A percentile compares a stretch with the other conserved stretches of the same genome.
These are phyloP conservation scores for Dicrurus megarhynchus DNA, from an alignment of 2,113 vertebrate species.

Conservation along the genomic window DNA sequence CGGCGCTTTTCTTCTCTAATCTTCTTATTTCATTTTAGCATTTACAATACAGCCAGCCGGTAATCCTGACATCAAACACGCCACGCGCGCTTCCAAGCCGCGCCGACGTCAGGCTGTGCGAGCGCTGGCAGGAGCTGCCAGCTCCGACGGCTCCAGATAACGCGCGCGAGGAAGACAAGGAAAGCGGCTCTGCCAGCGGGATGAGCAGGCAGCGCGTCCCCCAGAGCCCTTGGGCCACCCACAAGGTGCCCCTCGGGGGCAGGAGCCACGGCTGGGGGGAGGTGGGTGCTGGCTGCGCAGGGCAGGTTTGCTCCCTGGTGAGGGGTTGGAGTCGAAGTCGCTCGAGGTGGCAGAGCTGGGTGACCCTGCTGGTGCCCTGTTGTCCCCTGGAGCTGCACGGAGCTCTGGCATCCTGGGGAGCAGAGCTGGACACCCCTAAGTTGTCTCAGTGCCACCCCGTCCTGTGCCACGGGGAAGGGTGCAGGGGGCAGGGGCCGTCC, in stretches of 20 bases:
- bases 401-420: background rate
- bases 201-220: background rate
- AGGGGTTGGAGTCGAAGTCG: background rate
- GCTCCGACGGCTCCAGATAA: constrained; percentile 34
- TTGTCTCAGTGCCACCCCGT: background rate
- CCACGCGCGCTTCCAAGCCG: constrained; percentile 34
- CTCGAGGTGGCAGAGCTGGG: background rate
- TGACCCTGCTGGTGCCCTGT: background rate
- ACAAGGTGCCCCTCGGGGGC: background rate
- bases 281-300: background rate
- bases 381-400: fast-evolving
- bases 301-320: background rate
- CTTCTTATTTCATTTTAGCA: constrained; percentile 69
- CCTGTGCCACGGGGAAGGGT: background rate
- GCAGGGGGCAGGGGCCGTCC: fast-evolving
- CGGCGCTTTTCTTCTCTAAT: constrained; percentile 61
- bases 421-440: background rate
- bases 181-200: background rate
- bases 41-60: constrained; percentile 62
- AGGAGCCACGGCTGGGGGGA: background rate
- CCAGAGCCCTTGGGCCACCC: background rate
- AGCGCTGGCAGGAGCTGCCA: constrained; percentile 46
- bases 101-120: constrained; percentile 16
- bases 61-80: constrained; percentile 70
- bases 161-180: background rate